Percentiles rank a stretch among this genome's conserved stretches.
These are phyloP conservation scores for Bombus affinis DNA, from an alignment of 1,140 invertebrate species.

Conservation along the genomic window DNA sequence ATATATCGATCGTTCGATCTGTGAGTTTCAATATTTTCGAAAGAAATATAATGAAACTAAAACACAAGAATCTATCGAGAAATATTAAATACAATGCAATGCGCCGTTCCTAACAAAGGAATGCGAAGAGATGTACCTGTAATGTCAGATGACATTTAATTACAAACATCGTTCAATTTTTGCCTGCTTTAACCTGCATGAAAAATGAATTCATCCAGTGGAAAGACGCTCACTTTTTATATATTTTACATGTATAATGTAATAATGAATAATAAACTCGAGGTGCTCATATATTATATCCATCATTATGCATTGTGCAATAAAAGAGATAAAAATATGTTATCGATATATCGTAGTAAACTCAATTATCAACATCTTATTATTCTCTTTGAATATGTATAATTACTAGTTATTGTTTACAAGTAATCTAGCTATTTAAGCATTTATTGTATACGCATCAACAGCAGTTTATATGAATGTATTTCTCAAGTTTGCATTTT, in stretches of 20 bases:
- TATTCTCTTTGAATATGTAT: too few species aligned
- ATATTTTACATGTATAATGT: background rate
- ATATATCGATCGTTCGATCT: too few species aligned
- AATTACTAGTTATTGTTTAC: too few species aligned
- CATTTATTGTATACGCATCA: too few species aligned
- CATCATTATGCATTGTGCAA: too few species aligned
- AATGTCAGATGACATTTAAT: background rate
- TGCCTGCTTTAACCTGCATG: background rate
- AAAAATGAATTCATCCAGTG: background rate
- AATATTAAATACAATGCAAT: background rate
- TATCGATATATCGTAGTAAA: too few species aligned
- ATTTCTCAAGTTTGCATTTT: too few species aligned
- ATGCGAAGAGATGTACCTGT: background rate
- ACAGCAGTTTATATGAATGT: too few species aligned
- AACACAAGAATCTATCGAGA: background rate
- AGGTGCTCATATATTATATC: too few species aligned
- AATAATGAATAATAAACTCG: background rate
- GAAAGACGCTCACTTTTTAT: background rate
- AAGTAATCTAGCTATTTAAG: too few species aligned
- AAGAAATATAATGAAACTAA: background rate
- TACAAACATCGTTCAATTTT: background rate
- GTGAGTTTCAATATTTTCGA: background rate
- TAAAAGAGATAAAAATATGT: too few species aligned
- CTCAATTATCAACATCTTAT: too few species aligned
- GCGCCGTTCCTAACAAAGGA: background rate